Conservation (phyloP, 1,140 invertebrate genomes). For the Drosophila cardini region DNA sequence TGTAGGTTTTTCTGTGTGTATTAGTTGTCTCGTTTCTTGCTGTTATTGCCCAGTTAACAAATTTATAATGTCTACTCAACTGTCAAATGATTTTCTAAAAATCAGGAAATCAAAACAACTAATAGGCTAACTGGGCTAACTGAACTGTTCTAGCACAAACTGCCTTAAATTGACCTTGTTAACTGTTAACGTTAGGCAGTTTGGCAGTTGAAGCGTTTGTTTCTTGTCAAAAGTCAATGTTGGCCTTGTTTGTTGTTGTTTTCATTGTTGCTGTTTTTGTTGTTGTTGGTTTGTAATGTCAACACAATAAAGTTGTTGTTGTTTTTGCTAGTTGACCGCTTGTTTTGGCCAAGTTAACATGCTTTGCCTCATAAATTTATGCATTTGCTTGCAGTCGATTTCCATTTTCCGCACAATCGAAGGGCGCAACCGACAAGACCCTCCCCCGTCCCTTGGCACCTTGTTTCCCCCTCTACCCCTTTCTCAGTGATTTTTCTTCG, state of each 20-base stretch:
- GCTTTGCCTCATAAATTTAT: slow-evolving; percentile 28
- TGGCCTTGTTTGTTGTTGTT: background rate
- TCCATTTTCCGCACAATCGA: slow-evolving; percentile 69
- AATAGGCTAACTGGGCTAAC: background rate
- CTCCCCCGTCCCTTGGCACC: background rate
- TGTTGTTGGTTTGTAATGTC: slow-evolving; percentile 13
- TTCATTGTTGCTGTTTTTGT: slow-evolving; percentile 11
- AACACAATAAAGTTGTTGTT: slow-evolving; percentile 6
- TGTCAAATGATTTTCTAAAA: slow-evolving; percentile 17
- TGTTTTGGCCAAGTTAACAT: slow-evolving; percentile 4
- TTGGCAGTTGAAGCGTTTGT: background rate
- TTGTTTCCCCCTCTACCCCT: background rate
- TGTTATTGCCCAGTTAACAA: slow-evolving; percentile 25
- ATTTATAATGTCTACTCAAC: slow-evolving; percentile 43
- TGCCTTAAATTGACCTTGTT: background rate
- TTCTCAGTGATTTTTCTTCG: background rate
- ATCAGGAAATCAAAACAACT: slow-evolving; percentile 18
- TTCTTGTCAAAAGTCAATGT: no score
- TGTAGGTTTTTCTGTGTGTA: no score
- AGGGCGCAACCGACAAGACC: slow-evolving; percentile 42
- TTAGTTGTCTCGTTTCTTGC: background rate
- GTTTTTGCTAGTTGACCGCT: slow-evolving; percentile 17
- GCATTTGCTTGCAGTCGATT: slow-evolving; percentile 32
- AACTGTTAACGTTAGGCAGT: background rate
- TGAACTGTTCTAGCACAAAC: background rate